Base-by-base conservation (phyloP, 2,888 invertebrate genomes). In the Fabriciana adippe region DNA sequence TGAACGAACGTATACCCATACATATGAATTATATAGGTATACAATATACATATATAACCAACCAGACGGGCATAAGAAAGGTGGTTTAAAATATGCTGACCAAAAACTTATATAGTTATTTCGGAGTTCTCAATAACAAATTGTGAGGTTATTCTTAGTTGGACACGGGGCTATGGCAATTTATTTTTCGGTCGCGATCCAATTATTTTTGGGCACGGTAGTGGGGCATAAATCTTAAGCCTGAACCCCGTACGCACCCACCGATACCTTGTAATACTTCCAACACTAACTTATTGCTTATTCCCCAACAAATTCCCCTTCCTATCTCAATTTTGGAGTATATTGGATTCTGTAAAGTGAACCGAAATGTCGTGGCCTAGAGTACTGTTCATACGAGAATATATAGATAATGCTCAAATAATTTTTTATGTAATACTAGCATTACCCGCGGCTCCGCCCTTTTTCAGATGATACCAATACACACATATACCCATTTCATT, bases 151-250 rank as follows among this genome's bases (percentile, higher is more conserved):
- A 81, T 81, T 83, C 80, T 81, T 81, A 82, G 84, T 75, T 75
- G 76, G 75, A 72, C 71, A 74, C 76, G 77, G 75, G 77, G 74
- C 78, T 78, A 69, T 77, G 78, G 81, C 87, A 85, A 90, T 89
- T 90, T 91, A 90, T 92, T 88, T 90, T 89, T 88, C 88, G 88
- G 85, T 86, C 83, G 84, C 83, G 78, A 85, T 87, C 90, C 90
- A 91, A 91, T 92, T 91, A 91, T 91, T 92, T 90, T 87, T 83
- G 86, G 89, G 87, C 86, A 85, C 83, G 88, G 85, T 88, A 86
- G 85, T 85, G 82, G 79, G 78, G 83, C 84, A 90, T 77, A 76
- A 75, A 77, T 86, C 84, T 80, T 78, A 75, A 73, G 76, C 75
- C 66, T 71, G 76, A 75, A 72, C 75, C 78, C 75, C 78, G 78